A percentile compares a stretch with the other conserved stretches of the same genome.
Conservation (phyloP, 2,888 invertebrate species). For the Chaetoderma sp. region DNA sequence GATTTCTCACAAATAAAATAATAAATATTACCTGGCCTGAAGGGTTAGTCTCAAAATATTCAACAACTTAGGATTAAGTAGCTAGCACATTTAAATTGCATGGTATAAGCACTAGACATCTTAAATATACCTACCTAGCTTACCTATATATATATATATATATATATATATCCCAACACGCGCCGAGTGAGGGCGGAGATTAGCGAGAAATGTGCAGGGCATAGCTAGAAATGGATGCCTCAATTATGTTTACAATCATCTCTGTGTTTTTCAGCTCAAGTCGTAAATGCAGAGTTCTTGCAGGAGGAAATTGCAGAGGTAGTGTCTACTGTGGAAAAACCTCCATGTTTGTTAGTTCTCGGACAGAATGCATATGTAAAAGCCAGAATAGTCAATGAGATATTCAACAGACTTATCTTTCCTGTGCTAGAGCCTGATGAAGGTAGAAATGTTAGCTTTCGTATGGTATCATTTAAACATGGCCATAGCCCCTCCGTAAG, state of each 20-base stretch:
- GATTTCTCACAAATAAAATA: too few species aligned
- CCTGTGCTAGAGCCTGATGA: slow-evolving; percentile 70
- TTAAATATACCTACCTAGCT: too few species aligned
- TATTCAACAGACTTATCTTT: slow-evolving; percentile 78
- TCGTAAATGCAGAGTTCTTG: slow-evolving; percentile 57
- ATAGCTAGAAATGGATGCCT: too few species aligned
- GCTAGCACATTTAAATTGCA: not conserved
- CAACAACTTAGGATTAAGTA: too few species aligned
- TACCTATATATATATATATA: too few species aligned
- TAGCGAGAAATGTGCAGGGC: too few species aligned
- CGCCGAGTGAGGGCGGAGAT: too few species aligned
- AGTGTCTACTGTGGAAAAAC: slow-evolving; percentile 69
- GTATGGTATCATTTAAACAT: slow-evolving; percentile 76
- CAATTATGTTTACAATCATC: not conserved
- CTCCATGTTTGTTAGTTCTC: slow-evolving; percentile 80
- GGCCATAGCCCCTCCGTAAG: slow-evolving; percentile 64
- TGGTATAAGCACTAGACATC: not conserved
- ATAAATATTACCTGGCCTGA: too few species aligned
- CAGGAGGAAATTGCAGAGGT: slow-evolving; percentile 66
- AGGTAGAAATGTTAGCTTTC: slow-evolving; percentile 73
- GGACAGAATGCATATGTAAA: slow-evolving; percentile 80
- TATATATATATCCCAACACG: too few species aligned
- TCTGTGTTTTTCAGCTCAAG: slow-evolving; percentile 39
- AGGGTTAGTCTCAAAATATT: too few species aligned
- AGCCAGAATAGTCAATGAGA: slow-evolving; percentile 79